phyloP scores from a whole-genome alignment of 1,140 invertebrate genomes.

The Trachymyrmex septentrionalis region DNA sequence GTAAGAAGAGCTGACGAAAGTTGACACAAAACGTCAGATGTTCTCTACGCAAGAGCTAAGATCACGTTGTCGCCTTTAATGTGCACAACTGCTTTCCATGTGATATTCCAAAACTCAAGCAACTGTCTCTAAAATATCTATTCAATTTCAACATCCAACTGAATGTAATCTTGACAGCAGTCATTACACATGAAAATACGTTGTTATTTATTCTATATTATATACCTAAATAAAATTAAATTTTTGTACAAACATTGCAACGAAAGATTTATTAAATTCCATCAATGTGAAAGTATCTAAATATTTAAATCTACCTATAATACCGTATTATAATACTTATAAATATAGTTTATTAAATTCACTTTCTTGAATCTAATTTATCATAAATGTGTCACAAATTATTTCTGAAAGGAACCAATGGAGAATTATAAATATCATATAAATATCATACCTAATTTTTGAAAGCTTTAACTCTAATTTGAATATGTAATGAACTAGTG shows the following conservation, averaged over 20 bases:
- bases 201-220: neutral
- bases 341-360: neutral
- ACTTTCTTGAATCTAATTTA: neutral
- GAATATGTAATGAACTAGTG: neutral
- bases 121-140: slow-evolving; percentile 19
- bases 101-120: slow-evolving; percentile 9
- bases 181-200: neutral
- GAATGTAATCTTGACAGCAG: neutral
- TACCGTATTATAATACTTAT: neutral
- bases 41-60: slow-evolving; percentile 9
- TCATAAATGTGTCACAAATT: neutral
- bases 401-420: neutral
- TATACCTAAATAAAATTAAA: neutral
- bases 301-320: neutral
- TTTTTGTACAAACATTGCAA: neutral
- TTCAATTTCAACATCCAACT: neutral
- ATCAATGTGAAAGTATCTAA: neutral
- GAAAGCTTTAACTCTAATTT: neutral
- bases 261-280: neutral
- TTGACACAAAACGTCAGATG: slow-evolving; percentile 64
- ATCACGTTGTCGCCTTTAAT: slow-evolving; percentile 24
- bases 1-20: slow-evolving; percentile 68
- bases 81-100: slow-evolving; percentile 4
- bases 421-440: neutral
- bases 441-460: no score